Conservation (phyloP, 2,797 vertebrate genomes). For the Oreortyx pictus region DNA sequence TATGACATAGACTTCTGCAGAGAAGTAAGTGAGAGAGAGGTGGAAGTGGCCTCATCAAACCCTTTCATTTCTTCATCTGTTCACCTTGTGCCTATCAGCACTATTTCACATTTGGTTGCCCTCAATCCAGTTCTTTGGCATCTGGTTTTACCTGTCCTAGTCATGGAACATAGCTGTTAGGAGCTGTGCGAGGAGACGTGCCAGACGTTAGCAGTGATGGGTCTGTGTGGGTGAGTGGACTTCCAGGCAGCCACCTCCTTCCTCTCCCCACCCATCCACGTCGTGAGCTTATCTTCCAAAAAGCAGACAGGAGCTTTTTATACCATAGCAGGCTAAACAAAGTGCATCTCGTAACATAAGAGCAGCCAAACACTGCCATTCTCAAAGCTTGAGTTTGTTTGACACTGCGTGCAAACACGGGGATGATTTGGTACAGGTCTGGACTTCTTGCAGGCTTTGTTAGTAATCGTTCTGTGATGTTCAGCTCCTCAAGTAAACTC, state of each 20-base stretch:
- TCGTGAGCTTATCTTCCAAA: background rate
- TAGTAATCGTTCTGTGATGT: background rate
- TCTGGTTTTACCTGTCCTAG: background rate
- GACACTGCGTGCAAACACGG: accelerated
- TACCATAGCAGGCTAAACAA: background rate
- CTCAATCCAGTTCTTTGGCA: background rate
- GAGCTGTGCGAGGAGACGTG: accelerated
- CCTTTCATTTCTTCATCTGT: background rate
- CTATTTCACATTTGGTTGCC: background rate
- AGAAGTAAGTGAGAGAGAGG: background rate
- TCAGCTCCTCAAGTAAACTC: background rate
- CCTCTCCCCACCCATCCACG: accelerated
- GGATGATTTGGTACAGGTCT: accelerated
- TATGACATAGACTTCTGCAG: background rate
- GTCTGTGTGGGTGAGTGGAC: background rate
- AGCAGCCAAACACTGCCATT: background rate
- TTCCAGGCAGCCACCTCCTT: background rate
- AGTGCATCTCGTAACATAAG: background rate
- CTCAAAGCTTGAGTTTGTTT: background rate
- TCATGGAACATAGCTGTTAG: background rate
- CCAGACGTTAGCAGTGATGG: background rate
- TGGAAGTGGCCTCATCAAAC: background rate
- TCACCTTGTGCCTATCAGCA: background rate
- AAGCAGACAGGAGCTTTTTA: background rate
- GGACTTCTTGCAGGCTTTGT: background rate